Evolutionary conservation across 2,113 vertebrate species (phyloP).

Genomic region (Brachyistius frenatus): DNA sequence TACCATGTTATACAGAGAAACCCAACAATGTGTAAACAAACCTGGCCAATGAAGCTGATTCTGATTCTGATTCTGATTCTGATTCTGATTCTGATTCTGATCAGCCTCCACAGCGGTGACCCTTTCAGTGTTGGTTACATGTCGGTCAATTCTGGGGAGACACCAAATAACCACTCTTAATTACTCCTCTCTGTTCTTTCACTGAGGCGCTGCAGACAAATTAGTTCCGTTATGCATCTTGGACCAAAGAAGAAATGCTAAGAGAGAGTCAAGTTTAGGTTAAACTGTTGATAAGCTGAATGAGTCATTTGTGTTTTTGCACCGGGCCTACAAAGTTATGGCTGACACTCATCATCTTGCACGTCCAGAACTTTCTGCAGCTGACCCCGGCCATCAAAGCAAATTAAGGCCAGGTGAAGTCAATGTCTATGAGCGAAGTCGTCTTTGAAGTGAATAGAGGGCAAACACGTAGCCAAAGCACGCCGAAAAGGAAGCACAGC

Average conservation of each 20-base stretch:
- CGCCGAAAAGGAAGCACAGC: not conserved
- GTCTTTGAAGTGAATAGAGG: not conserved
- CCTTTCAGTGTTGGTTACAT: conserved; percentile 11
- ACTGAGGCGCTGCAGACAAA: conserved; percentile 30
- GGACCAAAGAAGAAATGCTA: not conserved
- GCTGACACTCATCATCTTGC: conserved; percentile 1
- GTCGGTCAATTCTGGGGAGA: conserved; percentile 3
- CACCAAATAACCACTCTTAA: conserved; percentile 45
- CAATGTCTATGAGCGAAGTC: conserved; percentile 31
- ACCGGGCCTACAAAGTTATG: not conserved
- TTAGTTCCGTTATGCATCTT: conserved; percentile 20
- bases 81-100: not conserved
- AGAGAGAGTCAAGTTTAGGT: conserved; percentile 29
- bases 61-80: too few species aligned
- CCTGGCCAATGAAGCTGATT: too few species aligned
- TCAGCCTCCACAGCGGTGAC: conserved; percentile 17
- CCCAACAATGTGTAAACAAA: too few species aligned
- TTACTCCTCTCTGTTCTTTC: conserved; percentile 32
- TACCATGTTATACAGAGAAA: too few species aligned
- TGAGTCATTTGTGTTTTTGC: conserved; percentile 30
- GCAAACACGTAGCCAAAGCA: not conserved
- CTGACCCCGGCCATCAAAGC: conserved; percentile 14
- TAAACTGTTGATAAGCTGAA: conserved; percentile 27
- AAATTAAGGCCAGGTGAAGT: conserved; percentile 31
- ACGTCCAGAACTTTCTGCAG: conserved; percentile 14